Percentiles rank a stretch among this genome's conserved stretches.
Conservation (phyloP, 2,113 vertebrate species). For the Chaetops frenatus region DNA sequence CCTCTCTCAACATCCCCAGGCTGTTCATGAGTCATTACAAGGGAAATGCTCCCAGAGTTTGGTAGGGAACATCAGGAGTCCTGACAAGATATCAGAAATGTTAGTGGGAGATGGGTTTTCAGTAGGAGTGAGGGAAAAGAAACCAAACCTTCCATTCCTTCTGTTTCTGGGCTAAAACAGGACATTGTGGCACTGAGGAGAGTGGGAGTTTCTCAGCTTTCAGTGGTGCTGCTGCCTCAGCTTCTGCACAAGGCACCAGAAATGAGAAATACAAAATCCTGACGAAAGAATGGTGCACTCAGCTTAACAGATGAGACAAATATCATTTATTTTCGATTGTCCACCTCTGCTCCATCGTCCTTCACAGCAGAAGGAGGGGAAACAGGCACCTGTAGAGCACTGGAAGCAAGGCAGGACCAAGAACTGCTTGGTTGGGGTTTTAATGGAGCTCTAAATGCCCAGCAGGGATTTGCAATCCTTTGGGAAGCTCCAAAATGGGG, state of each 20-base stretch:
- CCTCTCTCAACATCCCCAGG: not conserved
- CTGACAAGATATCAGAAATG: rapidly evolving
- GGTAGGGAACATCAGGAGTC: not conserved
- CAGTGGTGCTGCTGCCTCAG: not conserved
- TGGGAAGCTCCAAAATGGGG: not conserved
- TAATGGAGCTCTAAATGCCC: not conserved
- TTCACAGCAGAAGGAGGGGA: not conserved
- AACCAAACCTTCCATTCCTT: not conserved
- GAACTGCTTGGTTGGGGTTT: not conserved
- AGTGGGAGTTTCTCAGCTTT: not conserved
- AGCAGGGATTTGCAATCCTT: not conserved
- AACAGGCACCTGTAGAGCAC: not conserved
- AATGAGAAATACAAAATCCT: not conserved
- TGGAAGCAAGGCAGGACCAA: not conserved
- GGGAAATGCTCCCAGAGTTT: not conserved
- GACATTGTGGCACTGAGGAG: rapidly evolving
- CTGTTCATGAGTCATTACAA: not conserved
- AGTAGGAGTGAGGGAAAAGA: not conserved
- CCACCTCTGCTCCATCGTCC: not conserved
- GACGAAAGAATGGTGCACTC: not conserved
- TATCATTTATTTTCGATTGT: not conserved
- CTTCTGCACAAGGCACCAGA: not conserved
- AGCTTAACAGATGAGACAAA: not conserved
- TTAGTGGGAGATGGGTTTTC: not conserved
- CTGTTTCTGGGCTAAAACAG: not conserved